These are phyloP conservation scores for Emydocephalus ijimae DNA, from an alignment of 2,113 vertebrate genomes.

Conservation along the genomic window DNA sequence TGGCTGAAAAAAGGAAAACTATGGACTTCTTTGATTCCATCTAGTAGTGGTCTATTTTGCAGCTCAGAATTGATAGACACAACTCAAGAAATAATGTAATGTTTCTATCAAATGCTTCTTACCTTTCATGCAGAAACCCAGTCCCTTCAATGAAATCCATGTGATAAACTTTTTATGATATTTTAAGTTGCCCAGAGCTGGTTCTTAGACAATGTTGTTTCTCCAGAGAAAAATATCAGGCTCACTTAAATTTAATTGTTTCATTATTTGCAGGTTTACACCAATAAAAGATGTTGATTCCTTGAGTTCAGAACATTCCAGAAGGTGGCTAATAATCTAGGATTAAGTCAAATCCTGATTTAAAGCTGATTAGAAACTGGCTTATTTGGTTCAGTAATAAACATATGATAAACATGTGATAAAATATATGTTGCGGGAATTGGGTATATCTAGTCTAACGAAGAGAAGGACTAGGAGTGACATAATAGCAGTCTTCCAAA, in stretches of 20 bases:
- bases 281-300: neutral
- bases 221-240: neutral
- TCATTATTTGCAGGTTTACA: neutral
- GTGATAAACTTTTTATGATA: neutral
- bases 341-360: neutral
- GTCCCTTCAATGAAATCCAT: neutral
- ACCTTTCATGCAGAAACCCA: neutral
- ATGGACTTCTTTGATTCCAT: neutral
- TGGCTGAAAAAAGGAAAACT: neutral
- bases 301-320: neutral
- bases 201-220: neutral
- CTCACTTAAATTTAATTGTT: neutral
- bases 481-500: too few species aligned
- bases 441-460: too few species aligned
- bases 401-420: too few species aligned
- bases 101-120: neutral
- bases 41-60: neutral
- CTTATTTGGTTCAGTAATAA: neutral
- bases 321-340: neutral
- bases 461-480: too few species aligned
- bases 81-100: neutral
- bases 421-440: too few species aligned
- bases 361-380: neutral
- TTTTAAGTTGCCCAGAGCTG: neutral
- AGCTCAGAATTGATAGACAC: neutral